Evolutionary conservation across 2,888 invertebrate genomes (phyloP), one percentile per base, ranked within the genome.

Genomic region (Anaspis maculata): DNA sequence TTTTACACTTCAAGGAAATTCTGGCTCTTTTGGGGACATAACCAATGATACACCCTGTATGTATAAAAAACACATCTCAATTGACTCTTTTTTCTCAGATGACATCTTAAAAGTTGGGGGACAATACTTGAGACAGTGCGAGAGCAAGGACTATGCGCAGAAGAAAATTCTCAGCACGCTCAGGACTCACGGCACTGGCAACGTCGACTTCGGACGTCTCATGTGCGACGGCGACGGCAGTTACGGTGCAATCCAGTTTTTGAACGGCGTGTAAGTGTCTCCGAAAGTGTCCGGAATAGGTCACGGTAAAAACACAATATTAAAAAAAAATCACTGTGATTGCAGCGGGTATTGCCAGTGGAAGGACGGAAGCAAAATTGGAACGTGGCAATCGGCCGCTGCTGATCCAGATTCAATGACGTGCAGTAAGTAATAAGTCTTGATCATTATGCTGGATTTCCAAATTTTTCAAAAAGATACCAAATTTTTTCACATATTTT

Each of bases 181-280:
- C 48, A 59, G 59, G 3, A 64, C 67, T 12, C 81, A 79, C 54
- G 81, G 81, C 11, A 76, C 76, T 2, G 61, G 49, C 11, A 62
- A 72, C 14, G 71, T 72, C 31, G n/a, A n/a, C n/a, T 66, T 74
- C 38, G 68, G 70, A 12, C 57, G 60, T 24, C 61, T 73, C 3
- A 61, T 68, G 40, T 83, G 82, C 53, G 77, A 79, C 52, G 75
- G 70, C 41, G 81, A 82, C 54, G 82, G 82, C 10, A 73, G 72
- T 45, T 81, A 74, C 54, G 77, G 76, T 11, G 55, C 67, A 22
- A 73, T 68, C 50, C 70, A 68, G 51, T 67, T 77, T 37, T 44
- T 48, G 33, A 70, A 69, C 41, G 72, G 73, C 52, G 66, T 68
- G 78, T 77, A 66, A 70, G 73, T 64, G 1, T 12, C 16, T 15